Base-by-base conservation (phyloP, 2,113 vertebrate genomes). In the Numida meleagris region DNA sequence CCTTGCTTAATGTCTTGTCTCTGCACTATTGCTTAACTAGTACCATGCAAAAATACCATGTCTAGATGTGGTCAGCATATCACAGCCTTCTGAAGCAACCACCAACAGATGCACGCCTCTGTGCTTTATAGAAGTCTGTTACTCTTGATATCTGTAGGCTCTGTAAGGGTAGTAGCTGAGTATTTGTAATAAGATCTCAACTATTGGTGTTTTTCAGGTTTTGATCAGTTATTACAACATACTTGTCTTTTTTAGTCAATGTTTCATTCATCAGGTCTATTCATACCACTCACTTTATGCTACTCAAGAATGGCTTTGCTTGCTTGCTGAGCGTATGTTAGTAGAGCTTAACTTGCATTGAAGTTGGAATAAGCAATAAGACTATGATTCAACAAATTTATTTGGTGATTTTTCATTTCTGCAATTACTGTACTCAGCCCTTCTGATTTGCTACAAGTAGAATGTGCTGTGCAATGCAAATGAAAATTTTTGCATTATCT, bases 371-470 rank as follows among this genome's bases (percentile, higher is more conserved):
- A 58, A n/a, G 55, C 18, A 19, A n/a, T 20, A 19, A n/a, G 55
- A 58, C 31, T n/a, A 33, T 12, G 31, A 57, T 57, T 57, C 31
- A 33, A 8, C 93, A 53, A 68, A 81, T 78, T 86, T 72, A 71
- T 33, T 62, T 90, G 88, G 57, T 95, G 90, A 84, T 94, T 94
- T 94, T 95, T 93, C 88, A 91, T 90, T 95, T 95, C 91, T 95
- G 77, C 62, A 79, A 12, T 92, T 89, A 45, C 40, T 88, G 23
- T 88, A 27, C 40, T 82, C 50, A 75, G 72, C 73, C 73, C 66
- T 86, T 68, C 31, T 48, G 40, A 58, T 59, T 90, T 82, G 61
- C 36, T 90, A 38, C 71, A 77, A 77, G 48, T 4, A 29, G 55
- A 65, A n/a, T n/a, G 10, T 70, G 38, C 67, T 73, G 1, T 73